phyloP scores from a whole-genome alignment of 1,140 invertebrate species.

The Mizuhopecten yessoensis region DNA sequence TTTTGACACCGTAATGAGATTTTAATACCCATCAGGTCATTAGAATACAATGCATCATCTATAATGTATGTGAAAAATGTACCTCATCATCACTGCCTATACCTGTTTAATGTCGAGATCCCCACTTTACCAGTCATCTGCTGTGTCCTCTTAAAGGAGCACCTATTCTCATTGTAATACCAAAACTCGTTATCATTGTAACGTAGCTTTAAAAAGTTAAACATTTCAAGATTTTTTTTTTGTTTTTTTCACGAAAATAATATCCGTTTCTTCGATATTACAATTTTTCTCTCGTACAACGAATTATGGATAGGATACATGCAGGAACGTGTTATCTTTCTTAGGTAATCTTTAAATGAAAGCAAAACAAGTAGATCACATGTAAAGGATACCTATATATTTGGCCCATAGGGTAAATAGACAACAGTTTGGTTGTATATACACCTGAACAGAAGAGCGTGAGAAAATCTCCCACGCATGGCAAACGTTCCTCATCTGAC shows the following conservation, averaged over 20 bases:
- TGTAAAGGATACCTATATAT: conserved; percentile 27
- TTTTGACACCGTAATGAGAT: background rate
- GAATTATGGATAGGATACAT: conserved; percentile 39
- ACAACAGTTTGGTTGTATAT: background rate
- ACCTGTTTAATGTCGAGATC: background rate
- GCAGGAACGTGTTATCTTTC: background rate
- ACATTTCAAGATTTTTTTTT: no score
- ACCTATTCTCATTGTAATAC: no score
- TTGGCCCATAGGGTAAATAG: conserved; percentile 17
- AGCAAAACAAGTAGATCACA: conserved; percentile 17
- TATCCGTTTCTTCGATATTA: background rate
- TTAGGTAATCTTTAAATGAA: conserved; percentile 4
- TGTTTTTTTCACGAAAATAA: background rate
- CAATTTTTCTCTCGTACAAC: background rate
- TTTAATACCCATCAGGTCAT: background rate
- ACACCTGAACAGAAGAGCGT: background rate
- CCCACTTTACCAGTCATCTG: background rate
- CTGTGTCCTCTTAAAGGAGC: background rate
- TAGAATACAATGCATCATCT: conserved; percentile 28
- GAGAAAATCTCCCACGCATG: conserved; percentile 31
- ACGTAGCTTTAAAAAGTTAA: no score
- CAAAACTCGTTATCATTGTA: background rate
- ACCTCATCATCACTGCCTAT: background rate
- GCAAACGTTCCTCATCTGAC: background rate
- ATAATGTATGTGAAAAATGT: background rate